Evolutionary conservation across 2,888 invertebrate genomes (phyloP), one percentile per base, ranked within the genome.

Genomic region (Altica lythri): DNA sequence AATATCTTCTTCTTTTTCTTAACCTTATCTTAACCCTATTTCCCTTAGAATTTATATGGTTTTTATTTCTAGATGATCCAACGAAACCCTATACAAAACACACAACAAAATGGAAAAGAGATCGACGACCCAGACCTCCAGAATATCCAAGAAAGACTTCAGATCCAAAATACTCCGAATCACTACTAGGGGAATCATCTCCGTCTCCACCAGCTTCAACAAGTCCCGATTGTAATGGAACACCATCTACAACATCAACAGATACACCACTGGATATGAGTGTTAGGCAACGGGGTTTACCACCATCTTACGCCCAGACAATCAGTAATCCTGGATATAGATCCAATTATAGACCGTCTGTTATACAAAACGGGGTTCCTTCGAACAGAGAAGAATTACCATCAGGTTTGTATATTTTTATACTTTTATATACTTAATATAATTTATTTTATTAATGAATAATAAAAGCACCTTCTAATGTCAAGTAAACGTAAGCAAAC

Each of bases 61-160:
- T n/a, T n/a, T n/a, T n/a, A n/a, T 1, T 55, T 60, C 4, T 56
- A 65, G 65, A 62, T 14, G 65, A 65, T 9, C 49, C 62, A 5
- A 58, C 65, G 14, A 61, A 61, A 25, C 59, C 57, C 8, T 52
- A 52, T 25, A 51, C 57, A 53, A 87, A 86, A 73, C 86, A 86
- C 66, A 86, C 86, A 4, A 82, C 85, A 47, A 86, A 87, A 76
- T 88, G 88, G 88, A 82, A 87, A 57, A 80, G 87, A 44, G 88
- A 88, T 61, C 80, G 88, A 29, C 80, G 87, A 16, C 74, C 77
- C 47, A 72, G 75, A n/a, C 68, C 72, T 12, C 74, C 77, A 6
- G 77, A 77, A 59, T 77, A 77, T 58, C 69, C 74, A 13, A 68
- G 77, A 46, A 77, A 75, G 59, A 14, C 38, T 18, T 74, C 75